Conservation (phyloP, 2,888 invertebrate species). For the Baccha elongata region DNA sequence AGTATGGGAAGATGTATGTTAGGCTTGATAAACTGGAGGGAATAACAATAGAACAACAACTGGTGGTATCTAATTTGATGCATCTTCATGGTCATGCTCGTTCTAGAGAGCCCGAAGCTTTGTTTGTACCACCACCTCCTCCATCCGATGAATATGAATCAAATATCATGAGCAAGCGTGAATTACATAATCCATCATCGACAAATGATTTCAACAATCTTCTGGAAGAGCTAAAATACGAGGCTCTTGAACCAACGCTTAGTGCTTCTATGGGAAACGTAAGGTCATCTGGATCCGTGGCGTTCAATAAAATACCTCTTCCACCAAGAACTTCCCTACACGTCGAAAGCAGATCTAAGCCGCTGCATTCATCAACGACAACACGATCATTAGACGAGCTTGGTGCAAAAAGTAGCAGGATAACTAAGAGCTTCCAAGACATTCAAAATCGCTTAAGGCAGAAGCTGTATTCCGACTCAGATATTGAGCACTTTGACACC, state of each 20-base stretch:
- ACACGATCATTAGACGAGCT: constrained; percentile 47
- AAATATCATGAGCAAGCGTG: constrained; percentile 30
- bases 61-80: constrained; percentile 93
- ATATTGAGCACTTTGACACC: constrained; percentile 75
- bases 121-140: constrained; percentile 79
- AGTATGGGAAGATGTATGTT: constrained; percentile 97
- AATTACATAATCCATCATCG: constrained; percentile 53
- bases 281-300: constrained; percentile 19
- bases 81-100: constrained; percentile 78
- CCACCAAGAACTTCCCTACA: constrained; percentile 20
- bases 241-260: constrained; percentile 73
- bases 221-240: constrained; percentile 77
- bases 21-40: constrained; percentile 94
- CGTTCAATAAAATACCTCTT: constrained; percentile 35
- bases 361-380: constrained; percentile 34
- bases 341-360: constrained; percentile 33
- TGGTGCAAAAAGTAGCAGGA: constrained; percentile 25
- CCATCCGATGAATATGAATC: constrained; percentile 77
- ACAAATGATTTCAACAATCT: constrained; percentile 76
- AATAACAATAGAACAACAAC: constrained; percentile 93
- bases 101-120: constrained; percentile 59
- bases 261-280: constrained; percentile 1
- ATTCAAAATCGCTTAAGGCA: constrained; percentile 58
- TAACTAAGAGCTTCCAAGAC: constrained; percentile 51
- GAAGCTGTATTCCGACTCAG: constrained; percentile 76